phyloP scores from a whole-genome alignment of 2,113 vertebrate species.

The Chaetura pelagica region DNA sequence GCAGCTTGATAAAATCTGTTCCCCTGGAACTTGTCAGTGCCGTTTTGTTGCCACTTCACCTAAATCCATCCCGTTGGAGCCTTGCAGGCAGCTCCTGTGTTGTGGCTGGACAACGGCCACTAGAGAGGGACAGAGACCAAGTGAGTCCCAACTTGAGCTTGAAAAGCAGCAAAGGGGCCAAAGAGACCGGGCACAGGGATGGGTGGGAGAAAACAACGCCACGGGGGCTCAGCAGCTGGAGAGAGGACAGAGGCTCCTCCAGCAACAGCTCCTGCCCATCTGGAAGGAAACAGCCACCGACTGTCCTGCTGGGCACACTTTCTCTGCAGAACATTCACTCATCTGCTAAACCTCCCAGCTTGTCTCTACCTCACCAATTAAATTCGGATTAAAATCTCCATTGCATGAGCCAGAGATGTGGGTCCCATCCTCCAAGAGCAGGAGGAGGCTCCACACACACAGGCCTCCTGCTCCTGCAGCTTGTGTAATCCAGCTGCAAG shows the following conservation, averaged over 20 bases:
- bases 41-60: not conserved
- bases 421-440: rapidly evolving
- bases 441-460: not conserved
- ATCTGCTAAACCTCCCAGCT: no score
- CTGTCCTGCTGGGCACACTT: no score
- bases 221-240: not conserved
- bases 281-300: no score
- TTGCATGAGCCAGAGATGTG: no score
- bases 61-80: rapidly evolving
- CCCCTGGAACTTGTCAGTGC: not conserved
- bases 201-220: not conserved
- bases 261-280: no score
- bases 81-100: not conserved
- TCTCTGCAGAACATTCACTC: no score
- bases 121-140: constrained; percentile 39
- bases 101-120: not conserved
- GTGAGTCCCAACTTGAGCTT: rapidly evolving
- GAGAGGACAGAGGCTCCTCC: no score
- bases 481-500: not conserved
- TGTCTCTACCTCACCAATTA: no score
- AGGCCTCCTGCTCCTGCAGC: not conserved
- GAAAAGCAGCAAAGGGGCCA: not conserved
- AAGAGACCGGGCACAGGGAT: not conserved
- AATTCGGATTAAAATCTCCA: no score
- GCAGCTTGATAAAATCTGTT: not conserved